Conservation (phyloP, 1,140 invertebrate species). For the Stegodyphus dumicola region DNA sequence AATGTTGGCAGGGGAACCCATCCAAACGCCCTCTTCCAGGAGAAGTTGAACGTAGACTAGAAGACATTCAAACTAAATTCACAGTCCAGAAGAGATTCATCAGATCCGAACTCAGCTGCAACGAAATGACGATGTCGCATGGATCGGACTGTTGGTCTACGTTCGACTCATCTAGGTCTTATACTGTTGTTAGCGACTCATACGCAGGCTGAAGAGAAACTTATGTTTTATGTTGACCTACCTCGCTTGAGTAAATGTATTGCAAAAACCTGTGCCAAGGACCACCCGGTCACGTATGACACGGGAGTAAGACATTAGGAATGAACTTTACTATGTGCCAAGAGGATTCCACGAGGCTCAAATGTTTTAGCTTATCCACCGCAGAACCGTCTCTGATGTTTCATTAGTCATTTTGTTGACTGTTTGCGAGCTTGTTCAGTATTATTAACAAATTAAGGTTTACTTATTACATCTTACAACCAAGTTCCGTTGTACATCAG, state of each 20-base stretch:
- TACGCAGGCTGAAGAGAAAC: slow-evolving; percentile 23
- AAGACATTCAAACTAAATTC: slow-evolving; percentile 64
- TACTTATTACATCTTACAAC: too few species aligned
- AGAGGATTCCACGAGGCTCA: too few species aligned
- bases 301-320: too few species aligned
- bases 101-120: slow-evolving; percentile 52
- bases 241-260: neutral
- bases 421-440: too few species aligned
- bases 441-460: too few species aligned
- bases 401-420: too few species aligned
- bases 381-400: too few species aligned
- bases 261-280: too few species aligned
- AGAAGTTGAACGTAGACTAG: slow-evolving; percentile 78
- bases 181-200: slow-evolving; percentile 51
- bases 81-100: slow-evolving; percentile 25
- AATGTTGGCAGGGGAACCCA: slow-evolving; percentile 86
- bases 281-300: neutral
- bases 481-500: too few species aligned
- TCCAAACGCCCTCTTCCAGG: slow-evolving; percentile 79
- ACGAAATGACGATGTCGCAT: slow-evolving; percentile 50
- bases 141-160: slow-evolving; percentile 60
- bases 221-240: neutral
- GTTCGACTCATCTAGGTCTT: slow-evolving; percentile 48
- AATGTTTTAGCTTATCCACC: too few species aligned
- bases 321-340: too few species aligned